Evolutionary conservation across 1,140 invertebrate species (phyloP).

Genomic region (Drosophila repleta): DNA sequence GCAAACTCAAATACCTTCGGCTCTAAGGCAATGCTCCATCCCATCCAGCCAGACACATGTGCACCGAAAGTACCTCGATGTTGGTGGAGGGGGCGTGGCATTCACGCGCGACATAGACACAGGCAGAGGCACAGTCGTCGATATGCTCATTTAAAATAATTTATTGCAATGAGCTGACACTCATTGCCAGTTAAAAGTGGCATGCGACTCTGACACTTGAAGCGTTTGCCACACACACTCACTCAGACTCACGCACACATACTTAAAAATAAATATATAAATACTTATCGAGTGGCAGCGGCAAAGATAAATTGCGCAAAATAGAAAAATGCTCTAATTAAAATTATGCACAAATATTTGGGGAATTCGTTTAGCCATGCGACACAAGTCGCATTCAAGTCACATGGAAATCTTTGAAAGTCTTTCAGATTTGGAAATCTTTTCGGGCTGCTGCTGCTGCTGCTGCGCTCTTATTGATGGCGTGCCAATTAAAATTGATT

Average conservation of each 20-base stretch:
- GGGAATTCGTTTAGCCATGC: constrained; percentile 61
- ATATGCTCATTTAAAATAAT: constrained; percentile 84
- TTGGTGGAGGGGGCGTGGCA: constrained; percentile 3
- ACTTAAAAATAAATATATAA: constrained; percentile 34
- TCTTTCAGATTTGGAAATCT: constrained; percentile 13
- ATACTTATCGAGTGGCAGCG: constrained; percentile 27
- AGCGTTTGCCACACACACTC: constrained; percentile 40
- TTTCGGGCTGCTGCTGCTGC: constrained; percentile 2
- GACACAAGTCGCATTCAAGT: constrained; percentile 22
- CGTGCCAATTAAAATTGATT: constrained; percentile 84
- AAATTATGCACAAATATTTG: constrained; percentile 83
- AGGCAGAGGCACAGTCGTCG: constrained; percentile 42
- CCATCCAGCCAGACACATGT: constrained; percentile 25
- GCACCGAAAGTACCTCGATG: constrained; percentile 6
- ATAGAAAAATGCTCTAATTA: constrained; percentile 83
- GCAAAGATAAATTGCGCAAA: constrained; percentile 78
- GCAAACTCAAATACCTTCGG: constrained; percentile 59
- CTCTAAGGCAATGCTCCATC: constrained; percentile 41
- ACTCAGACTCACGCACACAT: constrained; percentile 4
- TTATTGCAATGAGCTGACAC: constrained; percentile 81
- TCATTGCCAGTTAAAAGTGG: constrained; percentile 72
- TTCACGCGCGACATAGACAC: constrained; percentile 28
- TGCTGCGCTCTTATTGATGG: constrained; percentile 66
- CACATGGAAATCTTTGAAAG: constrained; percentile 29
- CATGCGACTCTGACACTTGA: constrained; percentile 54